These are phyloP conservation scores for Ormyrus pomaceus DNA, from an alignment of 2,888 invertebrate species.

Conservation along the genomic window DNA sequence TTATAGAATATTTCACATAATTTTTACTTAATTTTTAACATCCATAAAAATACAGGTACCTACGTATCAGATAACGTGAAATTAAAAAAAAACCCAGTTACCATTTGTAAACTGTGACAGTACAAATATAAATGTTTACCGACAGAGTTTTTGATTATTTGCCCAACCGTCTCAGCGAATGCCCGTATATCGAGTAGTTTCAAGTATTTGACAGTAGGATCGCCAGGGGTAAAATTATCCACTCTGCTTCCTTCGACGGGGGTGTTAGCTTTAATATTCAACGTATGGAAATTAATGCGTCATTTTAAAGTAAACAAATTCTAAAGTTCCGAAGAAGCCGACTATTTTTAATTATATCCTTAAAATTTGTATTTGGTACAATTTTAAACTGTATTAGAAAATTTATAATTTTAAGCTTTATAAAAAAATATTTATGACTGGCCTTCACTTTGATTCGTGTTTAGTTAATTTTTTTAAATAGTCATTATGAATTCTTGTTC, in stretches of 20 bases:
- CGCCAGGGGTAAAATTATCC: constrained; percentile 53
- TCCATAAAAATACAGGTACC: background rate
- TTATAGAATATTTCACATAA: background rate
- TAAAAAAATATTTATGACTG: no score
- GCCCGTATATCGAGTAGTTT: constrained; percentile 53
- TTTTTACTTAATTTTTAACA: background rate
- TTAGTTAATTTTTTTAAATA: no score
- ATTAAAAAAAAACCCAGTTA: background rate
- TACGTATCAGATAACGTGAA: background rate
- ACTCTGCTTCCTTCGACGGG: constrained; percentile 20
- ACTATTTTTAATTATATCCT: no score
- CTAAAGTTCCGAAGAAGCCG: no score
- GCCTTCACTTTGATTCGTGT: no score
- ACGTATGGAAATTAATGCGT: background rate
- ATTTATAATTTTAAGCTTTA: no score
- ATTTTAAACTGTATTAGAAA: no score
- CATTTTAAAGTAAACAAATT: no score
- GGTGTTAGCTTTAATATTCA: background rate
- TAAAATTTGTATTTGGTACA: no score
- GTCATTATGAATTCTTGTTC: no score
- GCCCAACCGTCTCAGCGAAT: constrained; percentile 5
- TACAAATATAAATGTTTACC: constrained; percentile 36
- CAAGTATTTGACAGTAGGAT: constrained; percentile 59
- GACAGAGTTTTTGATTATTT: constrained; percentile 14
- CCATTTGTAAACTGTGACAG: background rate